phyloP scores from a whole-genome alignment of 2,797 vertebrate species.

The Falco biarmicus region DNA sequence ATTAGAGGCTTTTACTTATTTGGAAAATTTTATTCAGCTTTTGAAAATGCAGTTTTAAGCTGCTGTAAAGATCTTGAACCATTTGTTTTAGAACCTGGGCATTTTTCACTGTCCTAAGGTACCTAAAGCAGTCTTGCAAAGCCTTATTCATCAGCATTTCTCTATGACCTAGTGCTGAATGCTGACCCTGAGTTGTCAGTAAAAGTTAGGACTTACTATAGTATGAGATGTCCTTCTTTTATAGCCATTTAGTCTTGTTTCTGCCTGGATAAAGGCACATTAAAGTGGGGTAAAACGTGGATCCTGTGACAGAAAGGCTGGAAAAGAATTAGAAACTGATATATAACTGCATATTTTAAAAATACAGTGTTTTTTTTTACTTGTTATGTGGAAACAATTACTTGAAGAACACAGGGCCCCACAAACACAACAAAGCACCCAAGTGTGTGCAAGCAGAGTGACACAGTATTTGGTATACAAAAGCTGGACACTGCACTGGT shows the following conservation, averaged over 20 bases:
- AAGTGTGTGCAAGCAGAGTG: background rate
- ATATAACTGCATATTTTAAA: background rate
- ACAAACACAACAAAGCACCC: background rate
- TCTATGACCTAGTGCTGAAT: background rate
- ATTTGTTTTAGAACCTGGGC: background rate
- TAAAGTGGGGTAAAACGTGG: background rate
- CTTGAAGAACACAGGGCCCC: background rate
- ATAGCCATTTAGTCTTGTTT: background rate
- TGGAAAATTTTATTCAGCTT: background rate
- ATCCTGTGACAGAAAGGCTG: background rate
- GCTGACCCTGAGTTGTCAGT: conserved; percentile 53
- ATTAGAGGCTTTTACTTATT: background rate
- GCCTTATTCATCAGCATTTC: conserved; percentile 25
- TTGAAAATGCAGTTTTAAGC: background rate
- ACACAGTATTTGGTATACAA: background rate
- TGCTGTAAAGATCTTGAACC: background rate
- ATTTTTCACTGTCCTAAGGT: background rate
- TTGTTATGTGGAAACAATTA: background rate
- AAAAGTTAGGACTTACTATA: conserved; percentile 7
- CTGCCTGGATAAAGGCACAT: background rate
- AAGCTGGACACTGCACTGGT: background rate
- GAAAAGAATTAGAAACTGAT: background rate
- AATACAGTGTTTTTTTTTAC: background rate
- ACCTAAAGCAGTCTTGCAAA: background rate
- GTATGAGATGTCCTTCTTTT: background rate